A percentile compares a stretch with the other conserved stretches of the same genome.
phyloP scores from a whole-genome alignment of 1,140 invertebrate genomes.

The Philotrypesis tridentata region DNA sequence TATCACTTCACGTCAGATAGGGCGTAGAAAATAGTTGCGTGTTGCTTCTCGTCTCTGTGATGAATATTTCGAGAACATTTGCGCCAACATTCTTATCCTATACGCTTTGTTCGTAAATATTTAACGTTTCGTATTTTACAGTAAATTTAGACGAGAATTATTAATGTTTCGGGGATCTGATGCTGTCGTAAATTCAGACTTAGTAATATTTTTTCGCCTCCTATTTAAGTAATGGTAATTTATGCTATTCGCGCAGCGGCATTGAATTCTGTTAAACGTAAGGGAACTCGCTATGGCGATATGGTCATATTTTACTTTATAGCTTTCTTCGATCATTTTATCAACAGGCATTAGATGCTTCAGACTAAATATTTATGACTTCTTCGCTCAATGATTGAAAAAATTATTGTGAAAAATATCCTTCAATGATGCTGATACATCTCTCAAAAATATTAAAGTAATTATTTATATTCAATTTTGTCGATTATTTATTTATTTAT shows the following conservation, averaged over 20 bases:
- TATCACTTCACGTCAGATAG: background rate
- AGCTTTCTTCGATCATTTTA: background rate
- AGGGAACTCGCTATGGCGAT: no score
- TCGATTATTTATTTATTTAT: no score
- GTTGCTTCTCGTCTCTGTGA: background rate
- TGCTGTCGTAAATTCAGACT: background rate
- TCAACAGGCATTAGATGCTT: background rate
- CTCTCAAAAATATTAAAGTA: no score
- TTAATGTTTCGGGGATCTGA: no score
- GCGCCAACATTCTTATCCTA: background rate
- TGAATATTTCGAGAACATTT: background rate
- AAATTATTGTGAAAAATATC: no score
- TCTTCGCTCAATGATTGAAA: no score
- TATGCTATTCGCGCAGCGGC: background rate
- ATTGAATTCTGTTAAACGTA: background rate
- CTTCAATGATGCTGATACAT: no score
- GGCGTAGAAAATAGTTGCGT: background rate
- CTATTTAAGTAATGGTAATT: background rate
- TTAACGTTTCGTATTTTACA: background rate
- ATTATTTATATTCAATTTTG: no score
- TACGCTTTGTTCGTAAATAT: slow-evolving; percentile 2
- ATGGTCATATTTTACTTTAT: background rate
- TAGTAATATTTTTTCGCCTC: background rate
- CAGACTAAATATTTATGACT: no score
- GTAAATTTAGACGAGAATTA: background rate